Conservation (phyloP, 1,140 invertebrate species). For the Pteromalus puparum region DNA sequence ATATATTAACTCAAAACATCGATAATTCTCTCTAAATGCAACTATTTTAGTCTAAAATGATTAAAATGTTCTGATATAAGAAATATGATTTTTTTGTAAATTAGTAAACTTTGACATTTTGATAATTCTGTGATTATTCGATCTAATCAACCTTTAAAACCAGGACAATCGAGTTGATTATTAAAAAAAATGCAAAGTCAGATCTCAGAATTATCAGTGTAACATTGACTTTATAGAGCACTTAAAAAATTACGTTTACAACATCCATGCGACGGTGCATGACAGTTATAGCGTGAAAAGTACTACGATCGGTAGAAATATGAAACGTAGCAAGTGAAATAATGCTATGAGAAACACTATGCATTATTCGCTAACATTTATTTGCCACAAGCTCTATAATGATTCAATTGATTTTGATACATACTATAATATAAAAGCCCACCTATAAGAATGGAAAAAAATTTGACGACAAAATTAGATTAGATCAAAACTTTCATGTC, state of each 20-base stretch:
- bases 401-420: constrained; percentile 65
- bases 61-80: not conserved
- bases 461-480: not conserved
- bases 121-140: constrained; percentile 17
- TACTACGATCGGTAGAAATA: constrained; percentile 7
- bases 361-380: constrained; percentile 46
- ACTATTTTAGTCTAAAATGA: not conserved
- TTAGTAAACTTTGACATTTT: not conserved
- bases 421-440: constrained; percentile 68
- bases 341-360: constrained; percentile 24
- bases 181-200: not conserved
- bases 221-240: constrained; percentile 15
- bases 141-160: too few relatives aligned
- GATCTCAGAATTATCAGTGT: not conserved
- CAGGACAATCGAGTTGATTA: not conserved
- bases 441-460: constrained; percentile 64
- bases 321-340: not conserved
- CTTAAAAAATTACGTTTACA: constrained; percentile 6
- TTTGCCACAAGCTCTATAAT: constrained; percentile 61
- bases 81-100: not conserved
- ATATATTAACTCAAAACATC: not conserved
- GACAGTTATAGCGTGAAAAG: constrained; percentile 18
- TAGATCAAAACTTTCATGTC: not conserved
- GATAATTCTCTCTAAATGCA: not conserved
- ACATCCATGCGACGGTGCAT: constrained; percentile 51